These are phyloP conservation scores for Capromys pilorides DNA, from an alignment of 2,797 vertebrate species.

Conservation along the genomic window DNA sequence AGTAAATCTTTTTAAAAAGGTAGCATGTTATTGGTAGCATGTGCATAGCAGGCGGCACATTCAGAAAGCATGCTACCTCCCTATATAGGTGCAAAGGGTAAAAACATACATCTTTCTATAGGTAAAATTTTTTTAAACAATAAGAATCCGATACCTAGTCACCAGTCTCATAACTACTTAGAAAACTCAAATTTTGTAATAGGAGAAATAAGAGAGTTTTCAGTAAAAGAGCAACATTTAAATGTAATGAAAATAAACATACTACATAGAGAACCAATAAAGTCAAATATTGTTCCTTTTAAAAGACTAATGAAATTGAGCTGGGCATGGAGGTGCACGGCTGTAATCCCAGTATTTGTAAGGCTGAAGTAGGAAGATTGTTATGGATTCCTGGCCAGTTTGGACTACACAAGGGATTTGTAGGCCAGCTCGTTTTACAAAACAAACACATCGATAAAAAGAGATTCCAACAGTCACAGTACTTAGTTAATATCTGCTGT, in stretches of 20 bases:
- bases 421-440: background rate
- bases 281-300: background rate
- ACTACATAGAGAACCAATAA: background rate
- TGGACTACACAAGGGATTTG: background rate
- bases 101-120: background rate
- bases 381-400: background rate
- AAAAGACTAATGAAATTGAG: background rate
- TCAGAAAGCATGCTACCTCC: no score
- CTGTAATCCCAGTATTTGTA: background rate
- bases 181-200: background rate
- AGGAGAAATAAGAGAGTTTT: background rate
- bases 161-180: background rate
- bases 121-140: background rate
- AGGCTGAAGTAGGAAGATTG: background rate
- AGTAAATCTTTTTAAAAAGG: background rate
- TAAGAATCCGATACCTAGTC: background rate
- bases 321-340: background rate
- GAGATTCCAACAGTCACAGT: background rate
- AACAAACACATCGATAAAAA: background rate
- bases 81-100: background rate
- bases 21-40: no score
- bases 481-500: background rate
- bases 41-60: no score
- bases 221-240: background rate
- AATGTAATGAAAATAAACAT: background rate